Evolutionary conservation across 2,113 vertebrate genomes (phyloP).

Genomic region (Balaenoptera acutorostrata): DNA sequence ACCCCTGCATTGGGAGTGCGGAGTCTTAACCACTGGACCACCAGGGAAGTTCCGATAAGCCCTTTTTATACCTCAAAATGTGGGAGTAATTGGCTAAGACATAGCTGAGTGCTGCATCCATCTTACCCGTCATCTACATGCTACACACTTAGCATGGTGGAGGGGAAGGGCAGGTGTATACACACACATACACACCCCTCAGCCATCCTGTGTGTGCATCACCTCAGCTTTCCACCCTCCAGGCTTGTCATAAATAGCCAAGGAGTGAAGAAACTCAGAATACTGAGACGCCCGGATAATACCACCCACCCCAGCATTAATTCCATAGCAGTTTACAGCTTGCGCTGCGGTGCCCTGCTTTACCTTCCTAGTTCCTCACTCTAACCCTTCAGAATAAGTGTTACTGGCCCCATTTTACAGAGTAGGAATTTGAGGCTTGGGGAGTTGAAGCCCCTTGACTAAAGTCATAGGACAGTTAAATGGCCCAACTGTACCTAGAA

Average conservation of each 20-base stretch:
- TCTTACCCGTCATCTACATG: neutral
- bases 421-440: neutral
- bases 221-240: neutral
- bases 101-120: neutral
- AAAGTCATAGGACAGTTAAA: neutral
- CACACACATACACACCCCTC: neutral
- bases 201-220: neutral
- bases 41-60: neutral
- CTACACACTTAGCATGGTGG: neutral
- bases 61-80: neutral
- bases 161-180: neutral
- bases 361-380: accelerated
- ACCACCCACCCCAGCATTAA: neutral
- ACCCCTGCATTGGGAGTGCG: too few relatives aligned
- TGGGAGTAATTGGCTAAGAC: neutral
- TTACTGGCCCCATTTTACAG: neutral
- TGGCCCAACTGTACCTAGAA: neutral
- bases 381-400: neutral
- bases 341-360: accelerated
- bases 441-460: neutral
- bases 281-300: neutral
- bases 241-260: neutral
- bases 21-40: too few relatives aligned
- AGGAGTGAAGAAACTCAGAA: neutral
- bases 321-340: neutral